Conservation (phyloP, 1,140 invertebrate species). For the Musca domestica region DNA sequence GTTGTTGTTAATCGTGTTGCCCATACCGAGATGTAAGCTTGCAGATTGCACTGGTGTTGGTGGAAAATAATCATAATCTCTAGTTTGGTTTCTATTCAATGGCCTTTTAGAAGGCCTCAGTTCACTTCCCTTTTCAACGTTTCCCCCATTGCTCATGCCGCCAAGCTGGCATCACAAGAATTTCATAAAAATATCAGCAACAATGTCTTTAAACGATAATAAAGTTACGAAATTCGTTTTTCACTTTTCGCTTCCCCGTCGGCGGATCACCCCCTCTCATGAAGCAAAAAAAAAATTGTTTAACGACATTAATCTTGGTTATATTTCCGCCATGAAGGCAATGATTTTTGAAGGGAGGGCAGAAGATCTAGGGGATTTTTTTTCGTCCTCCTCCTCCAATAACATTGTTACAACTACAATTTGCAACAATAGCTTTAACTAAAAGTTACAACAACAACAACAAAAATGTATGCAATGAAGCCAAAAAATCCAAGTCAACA, state of each 20-base stretch:
- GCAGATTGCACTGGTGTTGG: too few relatives aligned
- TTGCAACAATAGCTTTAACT: constrained; percentile 3
- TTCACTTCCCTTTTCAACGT: neutral
- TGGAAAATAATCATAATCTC: too few relatives aligned
- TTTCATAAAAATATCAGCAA: constrained; percentile 20
- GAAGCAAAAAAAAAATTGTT: neutral
- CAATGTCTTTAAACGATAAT: constrained; percentile 17
- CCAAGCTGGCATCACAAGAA: neutral
- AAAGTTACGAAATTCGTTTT: constrained; percentile 19
- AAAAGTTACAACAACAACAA: too few relatives aligned
- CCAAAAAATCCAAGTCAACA: constrained; percentile 8
- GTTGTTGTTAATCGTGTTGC: too few relatives aligned
- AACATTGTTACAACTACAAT: constrained; percentile 14
- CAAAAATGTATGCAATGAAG: neutral
- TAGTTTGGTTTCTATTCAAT: too few relatives aligned
- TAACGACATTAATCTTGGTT: constrained; percentile 24
- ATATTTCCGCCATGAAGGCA: constrained; percentile 16
- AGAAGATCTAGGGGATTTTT: too few relatives aligned
- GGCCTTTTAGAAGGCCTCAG: neutral
- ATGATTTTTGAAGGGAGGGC: too few relatives aligned
- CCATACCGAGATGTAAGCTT: too few relatives aligned
- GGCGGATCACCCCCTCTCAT: too few relatives aligned
- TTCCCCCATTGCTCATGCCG: neutral
- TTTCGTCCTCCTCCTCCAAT: too few relatives aligned
- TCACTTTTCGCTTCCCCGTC: too few relatives aligned